Conservation (phyloP, 2,888 invertebrate species). For the Mythimna albipuncta region DNA sequence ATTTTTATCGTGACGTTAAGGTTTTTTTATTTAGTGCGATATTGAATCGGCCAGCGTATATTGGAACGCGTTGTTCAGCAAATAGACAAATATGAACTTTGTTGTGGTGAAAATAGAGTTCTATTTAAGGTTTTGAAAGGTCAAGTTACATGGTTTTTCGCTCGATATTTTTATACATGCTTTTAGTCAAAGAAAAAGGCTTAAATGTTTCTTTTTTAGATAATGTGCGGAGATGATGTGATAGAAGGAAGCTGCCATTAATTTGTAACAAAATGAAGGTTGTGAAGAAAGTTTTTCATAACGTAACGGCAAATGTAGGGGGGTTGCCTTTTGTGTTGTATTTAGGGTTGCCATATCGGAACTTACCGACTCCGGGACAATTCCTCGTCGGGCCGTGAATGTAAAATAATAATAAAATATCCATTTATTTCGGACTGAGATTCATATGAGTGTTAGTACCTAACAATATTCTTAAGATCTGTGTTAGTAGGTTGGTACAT, state of each 20-base stretch:
- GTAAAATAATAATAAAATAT: too few species aligned
- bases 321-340: conserved; percentile 9
- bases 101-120: background rate
- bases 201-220: conserved; percentile 70
- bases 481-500: too few species aligned
- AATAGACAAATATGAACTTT: conserved; percentile 42
- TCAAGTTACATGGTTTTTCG: conserved; percentile 51
- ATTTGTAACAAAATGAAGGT: conserved; percentile 62
- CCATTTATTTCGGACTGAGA: too few species aligned
- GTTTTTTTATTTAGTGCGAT: conserved; percentile 80
- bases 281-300: conserved; percentile 45
- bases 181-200: conserved; percentile 73
- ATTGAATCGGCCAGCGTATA: conserved; percentile 57
- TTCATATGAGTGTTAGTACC: too few species aligned
- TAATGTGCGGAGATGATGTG: conserved; percentile 65
- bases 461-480: too few species aligned
- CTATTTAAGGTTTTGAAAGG: conserved; percentile 38
- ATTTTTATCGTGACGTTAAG: conserved; percentile 80
- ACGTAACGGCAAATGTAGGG: conserved; percentile 21
- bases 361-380: too few species aligned
- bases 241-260: conserved; percentile 57
- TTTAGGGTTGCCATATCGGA: too few species aligned
- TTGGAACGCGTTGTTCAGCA: conserved; percentile 29
- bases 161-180: conserved; percentile 69
- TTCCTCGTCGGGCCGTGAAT: too few species aligned